Evolutionary conservation across 2,113 vertebrate species (phyloP).

Genomic region (Hymenochirus boettgeri): DNA sequence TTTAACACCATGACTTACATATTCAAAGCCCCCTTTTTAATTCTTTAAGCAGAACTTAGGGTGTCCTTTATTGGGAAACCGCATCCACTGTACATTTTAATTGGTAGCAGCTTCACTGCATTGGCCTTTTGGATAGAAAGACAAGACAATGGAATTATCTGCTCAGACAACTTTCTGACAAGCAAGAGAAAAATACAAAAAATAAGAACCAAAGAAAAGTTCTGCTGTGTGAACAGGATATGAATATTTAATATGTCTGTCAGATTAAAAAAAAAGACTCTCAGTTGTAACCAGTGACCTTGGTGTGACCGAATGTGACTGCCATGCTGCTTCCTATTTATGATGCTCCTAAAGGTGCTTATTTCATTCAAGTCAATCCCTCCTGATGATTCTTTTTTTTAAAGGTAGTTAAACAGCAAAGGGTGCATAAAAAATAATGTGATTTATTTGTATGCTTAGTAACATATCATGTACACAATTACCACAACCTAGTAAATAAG

Average conservation of each 20-base stretch:
- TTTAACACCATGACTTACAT: no score
- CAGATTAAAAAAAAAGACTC: not conserved
- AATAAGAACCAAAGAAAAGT: slow-evolving; percentile 5
- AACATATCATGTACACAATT: no score
- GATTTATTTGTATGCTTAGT: no score
- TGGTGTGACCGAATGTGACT: not conserved
- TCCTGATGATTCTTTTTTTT: not conserved
- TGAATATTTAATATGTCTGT: slow-evolving; percentile 1
- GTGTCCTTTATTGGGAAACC: not conserved
- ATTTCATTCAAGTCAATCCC: not conserved
- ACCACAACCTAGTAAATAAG: no score
- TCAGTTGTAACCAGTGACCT: not conserved
- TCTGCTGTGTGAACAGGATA: slow-evolving; percentile 4
- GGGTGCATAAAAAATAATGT: no score
- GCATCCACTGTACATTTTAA: not conserved
- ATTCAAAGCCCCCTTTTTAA: not conserved
- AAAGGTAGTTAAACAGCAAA: no score
- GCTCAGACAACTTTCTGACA: slow-evolving; percentile 4
- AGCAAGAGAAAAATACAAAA: slow-evolving; percentile 3
- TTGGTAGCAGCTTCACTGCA: not conserved
- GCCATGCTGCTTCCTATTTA: not conserved
- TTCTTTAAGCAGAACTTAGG: not conserved
- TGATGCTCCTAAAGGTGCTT: not conserved
- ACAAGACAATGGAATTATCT: slow-evolving; percentile 5
- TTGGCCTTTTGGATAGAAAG: slow-evolving; percentile 1